Conservation (phyloP, 2,113 vertebrate genomes). For the Notothenia rossii region DNA sequence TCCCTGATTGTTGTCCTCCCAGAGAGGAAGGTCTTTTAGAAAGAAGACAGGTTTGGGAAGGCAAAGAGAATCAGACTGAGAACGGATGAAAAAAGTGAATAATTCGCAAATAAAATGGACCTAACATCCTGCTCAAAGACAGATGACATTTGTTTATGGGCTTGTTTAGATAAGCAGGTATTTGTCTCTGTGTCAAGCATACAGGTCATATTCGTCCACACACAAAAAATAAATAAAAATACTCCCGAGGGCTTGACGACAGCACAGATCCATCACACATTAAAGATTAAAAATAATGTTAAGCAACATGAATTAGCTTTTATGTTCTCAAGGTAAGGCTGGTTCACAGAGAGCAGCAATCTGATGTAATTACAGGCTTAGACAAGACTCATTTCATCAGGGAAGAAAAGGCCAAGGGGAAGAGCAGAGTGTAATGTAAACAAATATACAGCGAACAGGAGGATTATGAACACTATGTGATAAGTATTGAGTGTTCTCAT, state of each 20-base stretch:
- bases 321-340: slow-evolving; percentile 50
- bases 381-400: neutral
- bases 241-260: slow-evolving; percentile 6
- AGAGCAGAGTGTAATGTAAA: neutral
- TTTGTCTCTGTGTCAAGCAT: slow-evolving; percentile 5
- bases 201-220: slow-evolving; percentile 1
- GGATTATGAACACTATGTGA: neutral
- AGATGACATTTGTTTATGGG: slow-evolving; percentile 11
- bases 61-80: neutral
- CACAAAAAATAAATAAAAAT: slow-evolving; percentile 31
- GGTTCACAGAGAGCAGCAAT: neutral
- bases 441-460: neutral
- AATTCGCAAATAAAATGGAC: neutral
- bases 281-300: slow-evolving; percentile 14
- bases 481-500: neutral
- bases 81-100: neutral
- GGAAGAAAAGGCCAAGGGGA: slow-evolving; percentile 7
- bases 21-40: slow-evolving; percentile 33
- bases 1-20: slow-evolving; percentile 49
- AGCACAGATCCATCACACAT: neutral
- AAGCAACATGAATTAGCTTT: slow-evolving; percentile 19
- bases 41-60: slow-evolving; percentile 33
- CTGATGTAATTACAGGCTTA: slow-evolving; percentile 41
- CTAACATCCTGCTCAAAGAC: neutral
- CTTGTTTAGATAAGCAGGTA: slow-evolving; percentile 31